phyloP scores from a whole-genome alignment of 1,140 invertebrate species.

The Mycetomoellerius zeteki region DNA sequence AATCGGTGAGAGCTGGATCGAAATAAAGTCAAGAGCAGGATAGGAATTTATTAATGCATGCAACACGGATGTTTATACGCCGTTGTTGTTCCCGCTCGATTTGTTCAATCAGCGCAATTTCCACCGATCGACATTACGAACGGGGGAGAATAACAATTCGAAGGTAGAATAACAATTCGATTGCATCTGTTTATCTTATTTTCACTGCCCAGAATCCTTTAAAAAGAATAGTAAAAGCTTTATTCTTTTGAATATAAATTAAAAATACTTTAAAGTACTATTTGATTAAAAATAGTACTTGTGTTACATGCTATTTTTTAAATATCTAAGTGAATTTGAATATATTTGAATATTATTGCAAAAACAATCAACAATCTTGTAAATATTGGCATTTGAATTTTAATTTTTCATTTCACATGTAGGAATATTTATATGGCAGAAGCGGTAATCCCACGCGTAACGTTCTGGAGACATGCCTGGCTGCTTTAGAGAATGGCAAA shows the following conservation, averaged over 20 bases:
- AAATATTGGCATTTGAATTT: background rate
- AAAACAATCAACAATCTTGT: background rate
- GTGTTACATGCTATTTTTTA: too few relatives aligned
- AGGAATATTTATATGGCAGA: conserved; percentile 97
- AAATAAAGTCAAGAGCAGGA: too few relatives aligned
- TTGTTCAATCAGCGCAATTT: too few relatives aligned
- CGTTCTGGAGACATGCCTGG: conserved; percentile 95
- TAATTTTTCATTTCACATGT: background rate
- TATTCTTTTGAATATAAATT: background rate
- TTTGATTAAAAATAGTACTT: background rate
- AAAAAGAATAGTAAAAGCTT: background rate
- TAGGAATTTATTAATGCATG: too few relatives aligned
- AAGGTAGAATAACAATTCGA: background rate
- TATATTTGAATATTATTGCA: background rate
- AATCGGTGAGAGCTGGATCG: too few relatives aligned
- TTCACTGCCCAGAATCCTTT: background rate
- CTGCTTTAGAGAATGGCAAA: conserved; percentile 96
- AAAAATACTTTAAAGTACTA: too few relatives aligned
- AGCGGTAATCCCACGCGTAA: conserved; percentile 98
- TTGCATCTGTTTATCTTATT: background rate
- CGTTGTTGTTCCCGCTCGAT: too few relatives aligned
- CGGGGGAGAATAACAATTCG: too few relatives aligned
- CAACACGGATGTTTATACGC: too few relatives aligned
- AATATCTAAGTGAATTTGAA: too few relatives aligned
- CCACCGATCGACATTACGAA: too few relatives aligned